Percentiles rank a stretch among this genome's conserved stretches.
These are phyloP conservation scores for Asteroscopus sphinx DNA, from an alignment of 2,888 invertebrate genomes.

Conservation along the genomic window DNA sequence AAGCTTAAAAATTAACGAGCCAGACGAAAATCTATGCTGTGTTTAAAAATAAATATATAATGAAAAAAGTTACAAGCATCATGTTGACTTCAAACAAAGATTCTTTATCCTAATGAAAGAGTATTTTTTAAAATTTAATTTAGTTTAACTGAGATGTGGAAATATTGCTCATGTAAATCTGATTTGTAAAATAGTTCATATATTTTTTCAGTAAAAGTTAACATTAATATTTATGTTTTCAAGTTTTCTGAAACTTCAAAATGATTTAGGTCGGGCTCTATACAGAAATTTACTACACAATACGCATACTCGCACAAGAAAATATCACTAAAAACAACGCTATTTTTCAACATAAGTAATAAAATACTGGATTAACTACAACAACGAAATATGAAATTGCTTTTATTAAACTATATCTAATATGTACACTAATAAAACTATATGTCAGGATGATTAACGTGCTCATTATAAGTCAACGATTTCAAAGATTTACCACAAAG, in stretches of 20 bases:
- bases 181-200: too few species aligned
- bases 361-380: slow-evolving; percentile 85
- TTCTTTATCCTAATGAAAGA: too few species aligned
- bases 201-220: too few species aligned
- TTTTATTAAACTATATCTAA: slow-evolving; percentile 76
- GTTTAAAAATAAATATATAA: not conserved
- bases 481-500: slow-evolving; percentile 60
- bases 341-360: slow-evolving; percentile 76
- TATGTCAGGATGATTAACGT: slow-evolving; percentile 82
- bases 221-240: too few species aligned
- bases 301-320: slow-evolving; percentile 77
- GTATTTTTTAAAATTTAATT: too few species aligned
- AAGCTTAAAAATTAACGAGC: slow-evolving; percentile 58
- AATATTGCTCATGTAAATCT: too few species aligned
- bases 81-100: not conserved
- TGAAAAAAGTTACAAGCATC: not conserved
- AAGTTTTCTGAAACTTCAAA: slow-evolving; percentile 8
- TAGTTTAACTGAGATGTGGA: too few species aligned
- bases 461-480: slow-evolving; percentile 83
- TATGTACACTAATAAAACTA: slow-evolving; percentile 82
- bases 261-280: slow-evolving; percentile 59
- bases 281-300: slow-evolving; percentile 78
- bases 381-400: slow-evolving; percentile 80
- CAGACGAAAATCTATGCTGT: slow-evolving; percentile 17
- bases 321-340: slow-evolving; percentile 76